These are phyloP conservation scores for Delphinus delphis DNA, from an alignment of 2,113 vertebrate species.

Conservation along the genomic window DNA sequence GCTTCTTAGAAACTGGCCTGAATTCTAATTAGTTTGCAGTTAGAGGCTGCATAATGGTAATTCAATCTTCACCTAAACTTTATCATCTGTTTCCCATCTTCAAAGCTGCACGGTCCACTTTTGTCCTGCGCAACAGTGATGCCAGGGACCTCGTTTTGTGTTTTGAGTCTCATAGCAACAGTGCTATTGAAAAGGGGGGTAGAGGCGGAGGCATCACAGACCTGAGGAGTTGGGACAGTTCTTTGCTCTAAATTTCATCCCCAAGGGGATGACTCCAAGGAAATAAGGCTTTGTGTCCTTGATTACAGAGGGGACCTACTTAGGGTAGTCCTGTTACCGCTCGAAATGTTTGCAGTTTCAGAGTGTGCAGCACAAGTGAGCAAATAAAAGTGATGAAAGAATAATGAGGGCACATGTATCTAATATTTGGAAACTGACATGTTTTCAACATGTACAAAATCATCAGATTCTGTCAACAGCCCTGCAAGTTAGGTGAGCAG, in stretches of 20 bases:
- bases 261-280: not conserved
- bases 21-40: conserved; percentile 50
- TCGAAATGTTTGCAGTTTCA: not conserved
- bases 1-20: conserved; percentile 46
- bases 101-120: not conserved
- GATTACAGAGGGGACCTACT: not conserved
- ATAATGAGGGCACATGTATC: not conserved
- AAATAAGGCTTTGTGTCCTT: not conserved
- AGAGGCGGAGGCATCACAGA: accelerated
- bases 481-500: too few relatives aligned
- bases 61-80: not conserved
- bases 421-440: not conserved
- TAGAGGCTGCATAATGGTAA: conserved; percentile 35
- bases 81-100: conserved; percentile 70
- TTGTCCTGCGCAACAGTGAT: not conserved
- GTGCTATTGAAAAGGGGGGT: not conserved
- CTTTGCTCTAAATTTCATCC: not conserved
- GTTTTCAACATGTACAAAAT: not conserved
- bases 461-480: not conserved
- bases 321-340: not conserved
- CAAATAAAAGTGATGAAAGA: not conserved
- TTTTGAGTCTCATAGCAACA: not conserved
- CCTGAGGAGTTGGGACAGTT: not conserved
- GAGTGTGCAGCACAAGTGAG: not conserved
- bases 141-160: not conserved